Base-by-base conservation (phyloP, 2,797 vertebrate species). In the Carapus acus region DNA sequence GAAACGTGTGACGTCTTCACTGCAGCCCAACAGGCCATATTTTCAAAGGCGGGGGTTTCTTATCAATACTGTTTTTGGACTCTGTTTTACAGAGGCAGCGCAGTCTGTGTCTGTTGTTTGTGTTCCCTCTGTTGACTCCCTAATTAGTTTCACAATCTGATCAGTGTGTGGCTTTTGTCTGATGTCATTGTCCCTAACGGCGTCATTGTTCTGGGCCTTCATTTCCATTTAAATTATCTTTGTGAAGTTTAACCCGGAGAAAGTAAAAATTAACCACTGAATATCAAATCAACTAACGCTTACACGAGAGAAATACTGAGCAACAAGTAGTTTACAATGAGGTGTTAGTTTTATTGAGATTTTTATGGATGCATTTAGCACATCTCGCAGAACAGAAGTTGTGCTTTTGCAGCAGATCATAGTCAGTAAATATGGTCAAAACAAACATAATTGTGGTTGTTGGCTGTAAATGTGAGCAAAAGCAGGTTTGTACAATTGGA, bases 81-180 rank as follows among this genome's bases (percentile, higher is more conserved):
- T n/a, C 20, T 19, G 11, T 65, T 17, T 50, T 18, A 43, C 29
- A 60, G 49, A 37, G 59, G 62, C 43, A 41, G 29, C 51, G 50
- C 23, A 14, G 60, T 49, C 21, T 39, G 24, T 29, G 36, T 43
- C 67, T 54, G 37, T 65, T 60, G 59, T 15, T 57, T 29, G 16
- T 60, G 37, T 16, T 65, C 52, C 67, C 27, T 4, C 11, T 33
- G 8, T 33, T 33, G 31, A 33, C 31, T 38, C n/a, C 36, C 48
- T 72, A 58, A 72, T 73, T 66, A 37, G 41, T 29, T 71, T 72
- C 34, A 54, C 16, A 74, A 54, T 75, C 49, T 58, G 58, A 54
- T n/a, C 33, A 57, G 38, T 27, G 1, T 55, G 41, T 7, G 36
- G 22, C 41, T 57, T 54, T 54, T 56, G 54, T 66, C 52, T 60